These are phyloP conservation scores for Drosophila miranda DNA, from an alignment of 1,140 invertebrate genomes.

Conservation along the genomic window DNA sequence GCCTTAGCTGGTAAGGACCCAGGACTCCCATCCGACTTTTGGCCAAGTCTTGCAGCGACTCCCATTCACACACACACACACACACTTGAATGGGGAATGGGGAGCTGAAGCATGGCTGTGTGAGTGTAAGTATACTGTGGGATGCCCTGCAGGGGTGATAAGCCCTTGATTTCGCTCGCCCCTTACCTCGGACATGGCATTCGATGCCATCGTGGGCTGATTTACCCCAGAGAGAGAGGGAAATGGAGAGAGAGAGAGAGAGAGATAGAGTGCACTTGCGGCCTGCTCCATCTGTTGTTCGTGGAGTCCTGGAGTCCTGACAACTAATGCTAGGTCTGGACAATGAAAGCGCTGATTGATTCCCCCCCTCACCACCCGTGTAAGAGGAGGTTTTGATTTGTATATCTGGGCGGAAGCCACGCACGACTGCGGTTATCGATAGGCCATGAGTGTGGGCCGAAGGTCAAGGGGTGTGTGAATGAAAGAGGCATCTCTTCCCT, in stretches of 20 bases:
- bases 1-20: not conserved
- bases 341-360: constrained; percentile 70
- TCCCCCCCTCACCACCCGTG: constrained; percentile 17
- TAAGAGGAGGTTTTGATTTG: constrained; percentile 51
- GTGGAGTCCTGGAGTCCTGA: too few relatives aligned
- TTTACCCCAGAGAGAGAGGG: too few relatives aligned
- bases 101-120: constrained; percentile 11
- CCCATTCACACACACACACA: constrained; percentile 36
- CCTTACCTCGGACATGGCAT: constrained; percentile 40
- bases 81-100: not conserved
- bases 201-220: constrained; percentile 66
- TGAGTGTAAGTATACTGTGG: constrained; percentile 22
- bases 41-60: constrained; percentile 45
- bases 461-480: not conserved
- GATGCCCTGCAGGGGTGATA: constrained; percentile 68
- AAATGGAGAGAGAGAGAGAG: not conserved
- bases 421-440: constrained; percentile 42
- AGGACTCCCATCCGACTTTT: constrained; percentile 33
- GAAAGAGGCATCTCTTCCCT: not conserved
- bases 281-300: not conserved
- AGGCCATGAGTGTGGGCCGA: not conserved
- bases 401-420: constrained; percentile 23
- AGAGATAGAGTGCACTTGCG: constrained; percentile 11
- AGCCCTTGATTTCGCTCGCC: constrained; percentile 62
- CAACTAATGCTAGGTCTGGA: constrained; percentile 33